phyloP scores from a whole-genome alignment of 2,797 vertebrate species.

The Amazonetta brasiliensis region DNA sequence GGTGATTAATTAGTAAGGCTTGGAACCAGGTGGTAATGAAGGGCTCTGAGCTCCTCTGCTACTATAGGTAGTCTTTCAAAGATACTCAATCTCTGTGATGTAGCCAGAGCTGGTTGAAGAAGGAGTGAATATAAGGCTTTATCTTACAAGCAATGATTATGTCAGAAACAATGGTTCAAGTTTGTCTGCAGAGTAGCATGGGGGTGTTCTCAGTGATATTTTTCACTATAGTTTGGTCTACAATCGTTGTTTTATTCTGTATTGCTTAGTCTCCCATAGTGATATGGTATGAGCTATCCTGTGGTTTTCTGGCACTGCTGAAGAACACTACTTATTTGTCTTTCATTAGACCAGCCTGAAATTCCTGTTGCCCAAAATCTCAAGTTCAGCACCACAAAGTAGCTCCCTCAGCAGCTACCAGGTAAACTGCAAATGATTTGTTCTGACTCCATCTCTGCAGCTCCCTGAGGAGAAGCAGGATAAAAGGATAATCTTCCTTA shows the following conservation, averaged over 20 bases:
- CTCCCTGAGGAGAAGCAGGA: background rate
- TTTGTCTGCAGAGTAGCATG: background rate
- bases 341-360: background rate
- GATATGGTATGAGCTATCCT: background rate
- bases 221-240: background rate
- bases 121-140: background rate
- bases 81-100: fast-evolving
- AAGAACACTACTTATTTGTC: background rate
- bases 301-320: background rate
- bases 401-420: background rate
- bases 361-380: background rate
- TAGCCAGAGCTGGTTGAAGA: background rate
- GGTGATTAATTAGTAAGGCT: background rate
- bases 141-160: background rate
- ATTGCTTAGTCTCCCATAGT: background rate
- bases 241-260: background rate
- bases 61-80: background rate
- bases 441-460: background rate
- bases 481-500: background rate
- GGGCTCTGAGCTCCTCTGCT: background rate
- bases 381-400: background rate
- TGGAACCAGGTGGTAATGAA: background rate
- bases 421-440: background rate
- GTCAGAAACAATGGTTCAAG: background rate
- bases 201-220: background rate